Evolutionary conservation across 2,113 vertebrate genomes (phyloP).

Genomic region (Sinocyclocheilus maitianheensis): DNA sequence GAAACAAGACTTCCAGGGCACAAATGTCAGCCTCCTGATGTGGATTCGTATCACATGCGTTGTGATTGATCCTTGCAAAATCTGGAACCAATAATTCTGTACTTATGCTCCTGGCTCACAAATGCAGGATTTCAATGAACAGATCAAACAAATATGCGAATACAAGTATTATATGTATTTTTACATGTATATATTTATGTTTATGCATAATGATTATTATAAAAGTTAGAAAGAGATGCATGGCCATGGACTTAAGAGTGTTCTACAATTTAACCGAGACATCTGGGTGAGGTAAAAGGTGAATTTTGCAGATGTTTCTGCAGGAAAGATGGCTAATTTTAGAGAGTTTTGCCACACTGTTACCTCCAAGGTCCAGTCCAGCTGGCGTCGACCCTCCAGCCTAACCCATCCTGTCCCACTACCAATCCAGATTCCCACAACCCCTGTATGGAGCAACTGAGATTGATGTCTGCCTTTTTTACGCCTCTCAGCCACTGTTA

Average conservation of each 20-base stretch:
- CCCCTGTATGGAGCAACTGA: conserved; percentile 40
- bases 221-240: background rate
- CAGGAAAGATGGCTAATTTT: conserved; percentile 15
- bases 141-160: background rate
- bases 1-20: conserved; percentile 52
- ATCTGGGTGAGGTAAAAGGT: too few species aligned
- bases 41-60: conserved; percentile 41
- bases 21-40: conserved; percentile 38
- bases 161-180: conserved; percentile 10
- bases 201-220: background rate
- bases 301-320: background rate
- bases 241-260: background rate
- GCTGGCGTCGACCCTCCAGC: background rate
- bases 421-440: background rate
- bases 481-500: conserved; percentile 63
- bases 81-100: conserved; percentile 50
- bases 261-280: conserved; percentile 32
- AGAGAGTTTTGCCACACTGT: conserved; percentile 5
- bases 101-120: conserved; percentile 17
- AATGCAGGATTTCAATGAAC: background rate
- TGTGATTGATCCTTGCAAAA: conserved; percentile 37
- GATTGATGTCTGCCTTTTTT: conserved; percentile 60
- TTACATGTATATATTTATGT: background rate
- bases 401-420: background rate
- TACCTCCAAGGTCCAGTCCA: background rate